Conservation (phyloP, 1,140 invertebrate species). For the Drosophila aff. region DNA sequence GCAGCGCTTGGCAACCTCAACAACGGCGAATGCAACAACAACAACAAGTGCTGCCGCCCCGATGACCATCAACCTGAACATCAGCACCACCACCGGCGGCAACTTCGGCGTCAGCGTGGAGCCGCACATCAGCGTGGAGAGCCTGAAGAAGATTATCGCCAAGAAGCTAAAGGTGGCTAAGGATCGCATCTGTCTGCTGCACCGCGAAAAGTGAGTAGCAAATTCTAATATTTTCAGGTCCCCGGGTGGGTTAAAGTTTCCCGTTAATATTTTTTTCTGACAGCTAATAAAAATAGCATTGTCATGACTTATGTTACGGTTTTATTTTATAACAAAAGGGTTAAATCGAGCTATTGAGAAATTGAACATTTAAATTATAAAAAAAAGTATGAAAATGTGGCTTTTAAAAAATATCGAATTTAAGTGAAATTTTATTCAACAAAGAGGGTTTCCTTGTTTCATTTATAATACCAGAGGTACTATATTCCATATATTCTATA, state of each 20-base stretch:
- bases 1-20: constrained; percentile 45
- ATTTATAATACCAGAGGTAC: too few species aligned
- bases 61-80: constrained; percentile 89
- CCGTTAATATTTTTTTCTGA: neutral
- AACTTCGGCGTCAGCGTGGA: constrained; percentile 93
- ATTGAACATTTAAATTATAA: neutral
- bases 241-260: neutral
- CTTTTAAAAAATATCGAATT: too few species aligned
- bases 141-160: constrained; percentile 95
- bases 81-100: constrained; percentile 95
- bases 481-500: too few species aligned
- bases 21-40: constrained; percentile 11
- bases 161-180: constrained; percentile 96
- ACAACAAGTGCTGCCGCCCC: constrained; percentile 19
- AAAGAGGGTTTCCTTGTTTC: too few species aligned
- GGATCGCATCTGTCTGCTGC: constrained; percentile 95
- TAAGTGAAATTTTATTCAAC: too few species aligned
- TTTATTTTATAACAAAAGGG: too few species aligned
- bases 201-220: constrained; percentile 93
- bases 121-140: constrained; percentile 92
- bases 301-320: neutral
- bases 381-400: neutral
- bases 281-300: too few species aligned
- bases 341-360: neutral
- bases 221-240: neutral